phyloP scores from a whole-genome alignment of 2,888 invertebrate genomes.

The Deilephila elpenor region DNA sequence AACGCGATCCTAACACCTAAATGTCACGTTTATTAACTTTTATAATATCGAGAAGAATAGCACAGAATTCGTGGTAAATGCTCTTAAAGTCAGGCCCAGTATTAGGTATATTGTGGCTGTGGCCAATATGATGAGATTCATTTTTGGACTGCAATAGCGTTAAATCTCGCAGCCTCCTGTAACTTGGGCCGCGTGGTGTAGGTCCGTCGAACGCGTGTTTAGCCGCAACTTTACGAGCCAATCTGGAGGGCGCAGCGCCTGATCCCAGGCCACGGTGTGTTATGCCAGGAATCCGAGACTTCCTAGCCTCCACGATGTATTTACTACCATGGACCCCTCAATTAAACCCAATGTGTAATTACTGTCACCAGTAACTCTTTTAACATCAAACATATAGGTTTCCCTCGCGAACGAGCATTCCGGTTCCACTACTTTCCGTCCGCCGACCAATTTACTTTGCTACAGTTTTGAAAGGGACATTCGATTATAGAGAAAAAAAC shows the following conservation, averaged over 20 bases:
- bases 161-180: neutral
- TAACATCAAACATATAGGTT: slow-evolving; percentile 23
- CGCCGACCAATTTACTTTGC: slow-evolving; percentile 58
- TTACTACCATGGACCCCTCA: slow-evolving; percentile 45
- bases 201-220: slow-evolving; percentile 36
- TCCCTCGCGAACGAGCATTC: slow-evolving; percentile 43
- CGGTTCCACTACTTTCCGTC: slow-evolving; percentile 53
- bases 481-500: slow-evolving; percentile 63
- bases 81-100: too few species aligned
- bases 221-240: slow-evolving; percentile 55
- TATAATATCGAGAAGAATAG: neutral
- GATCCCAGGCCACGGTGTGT: slow-evolving; percentile 44
- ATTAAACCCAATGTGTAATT: slow-evolving; percentile 43
- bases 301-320: slow-evolving; percentile 44
- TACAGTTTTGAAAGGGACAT: slow-evolving; percentile 62
- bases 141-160: neutral
- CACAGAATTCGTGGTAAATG: too few species aligned
- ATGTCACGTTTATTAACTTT: neutral
- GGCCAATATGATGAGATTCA: neutral
- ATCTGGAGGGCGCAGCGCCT: slow-evolving; percentile 46
- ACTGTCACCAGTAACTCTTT: slow-evolving; percentile 30
- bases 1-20: neutral
- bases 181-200: neutral
- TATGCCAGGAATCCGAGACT: slow-evolving; percentile 50
- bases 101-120: too few species aligned